Evolutionary conservation across 1,140 invertebrate species (phyloP), one percentile per base, ranked within the genome.

Genomic region (Eufriesea mexicana): DNA sequence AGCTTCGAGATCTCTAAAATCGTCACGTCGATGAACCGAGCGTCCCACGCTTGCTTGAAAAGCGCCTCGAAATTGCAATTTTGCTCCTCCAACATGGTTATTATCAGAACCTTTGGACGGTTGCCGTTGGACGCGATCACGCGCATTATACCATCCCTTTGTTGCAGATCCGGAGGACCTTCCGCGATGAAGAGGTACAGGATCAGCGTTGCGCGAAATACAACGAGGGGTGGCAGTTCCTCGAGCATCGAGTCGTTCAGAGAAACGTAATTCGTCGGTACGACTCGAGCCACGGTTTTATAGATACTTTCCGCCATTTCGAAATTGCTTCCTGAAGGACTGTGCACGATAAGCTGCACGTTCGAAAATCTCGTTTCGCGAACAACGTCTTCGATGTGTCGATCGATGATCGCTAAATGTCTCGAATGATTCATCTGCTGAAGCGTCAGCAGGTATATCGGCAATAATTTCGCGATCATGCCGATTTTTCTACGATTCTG

Each of bases 351-450:
- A 6, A 83, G 20, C 2, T 54, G n/a, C 0, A 79, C 49, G 16
- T 72, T 35, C 7, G 16, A n/a, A 18, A 42, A 20, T 57, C 49
- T 35, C 5, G 12, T 5, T 8, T 51, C 28, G 2, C 4, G 18
- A 7, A 66, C 2, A 18, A 75, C 5, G 5, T 81, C 35, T 25
- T 28, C 0, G 5, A 81, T 23, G 18, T 28, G n/a, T 23, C 45
- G 59, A 4, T 47, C 64, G 12, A 62, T 47, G 23, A 0, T n/a
- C n/a, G 79, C 25, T 5, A 64, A 28, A 6, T 64, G 8, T 20
- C 51, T 28, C 10, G 25, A 54, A 54, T 75, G 42, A 18, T 51
- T 64, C 14, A 74, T 25, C 18, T 80, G 55, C 18, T 80, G 78
- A 18, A 62, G 20, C 18, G 71, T 28, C 28, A 74, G 1, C 12